Evolutionary conservation across 1,140 invertebrate species (phyloP), one percentile per base, ranked within the genome.

Genomic region (Drosophila seguyi): DNA sequence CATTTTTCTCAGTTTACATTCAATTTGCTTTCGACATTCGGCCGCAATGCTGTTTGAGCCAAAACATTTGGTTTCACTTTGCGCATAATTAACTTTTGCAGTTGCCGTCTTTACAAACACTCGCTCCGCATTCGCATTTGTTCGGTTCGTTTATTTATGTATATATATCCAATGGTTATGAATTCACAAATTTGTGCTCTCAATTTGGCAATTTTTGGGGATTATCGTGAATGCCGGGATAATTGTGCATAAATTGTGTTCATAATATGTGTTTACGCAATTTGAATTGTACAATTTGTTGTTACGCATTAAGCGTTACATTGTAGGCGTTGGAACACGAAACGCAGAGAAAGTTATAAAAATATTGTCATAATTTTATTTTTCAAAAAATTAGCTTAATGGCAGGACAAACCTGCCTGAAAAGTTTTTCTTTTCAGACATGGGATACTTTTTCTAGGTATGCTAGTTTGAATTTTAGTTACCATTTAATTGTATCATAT

Each of bases 51-150:
- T 47, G 52, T 52, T 77, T 78, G 75, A 78, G 75, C 65, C 75
- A 78, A 78, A 78, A 78, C 75, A 78, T 78, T 78, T 79, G 75
- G 75, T 78, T 78, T 78, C 75, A 78, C 75, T 78, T 78, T 78
- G 75, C 75, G 75, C 75, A 78, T 78, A 78, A 78, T 78, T 78
- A 78, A 78, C 65, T 78, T 78, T 78, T 76, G 62, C 74, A 68
- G 48, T 76, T 53, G 41, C 71, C 38, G 38, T 36, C 71, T 27
- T 74, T 58, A 60, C 56, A 25, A 74, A 52, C 73, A 63, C 38
- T 67, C 36, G 42, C 42, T 48, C 25, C 45, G 25, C 45, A 48
- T 48, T 48, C 25, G 48, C n/a, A 50, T 50, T 31, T 11, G 25
- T 63, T 50, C 18, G 16, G 39, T 56, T 75, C 72, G 60, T 31